A percentile compares a stretch with the other conserved stretches of the same genome.
phyloP scores from a whole-genome alignment of 2,797 vertebrate genomes.

The Glyptemys insculpta region DNA sequence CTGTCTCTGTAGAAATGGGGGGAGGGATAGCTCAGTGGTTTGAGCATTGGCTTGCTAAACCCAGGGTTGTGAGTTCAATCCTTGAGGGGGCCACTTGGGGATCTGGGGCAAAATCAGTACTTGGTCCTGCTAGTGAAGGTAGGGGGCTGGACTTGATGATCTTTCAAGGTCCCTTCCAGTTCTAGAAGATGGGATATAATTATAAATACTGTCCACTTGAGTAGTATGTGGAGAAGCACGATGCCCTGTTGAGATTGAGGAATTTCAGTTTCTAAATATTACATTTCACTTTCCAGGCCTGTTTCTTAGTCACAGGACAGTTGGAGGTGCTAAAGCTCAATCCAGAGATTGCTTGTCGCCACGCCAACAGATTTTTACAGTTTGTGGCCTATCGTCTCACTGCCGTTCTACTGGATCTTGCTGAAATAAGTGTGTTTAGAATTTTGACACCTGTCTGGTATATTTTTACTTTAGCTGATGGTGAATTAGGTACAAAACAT shows the following conservation, averaged over 20 bases:
- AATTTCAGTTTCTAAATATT: conserved; percentile 67
- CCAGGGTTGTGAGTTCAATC: no score
- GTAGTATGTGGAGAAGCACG: conserved; percentile 59
- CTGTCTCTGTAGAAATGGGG: conserved; percentile 52
- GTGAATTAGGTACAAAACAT: conserved; percentile 32
- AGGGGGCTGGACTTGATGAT: no score
- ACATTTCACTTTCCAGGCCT: conserved; percentile 55
- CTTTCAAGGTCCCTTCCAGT: no score
- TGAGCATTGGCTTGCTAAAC: no score
- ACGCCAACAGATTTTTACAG: not conserved
- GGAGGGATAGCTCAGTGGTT: no score
- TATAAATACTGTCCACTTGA: conserved; percentile 52
- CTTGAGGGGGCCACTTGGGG: no score
- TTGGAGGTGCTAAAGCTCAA: conserved; percentile 60
- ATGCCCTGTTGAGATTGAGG: conserved; percentile 67
- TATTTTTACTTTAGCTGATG: conserved; percentile 48
- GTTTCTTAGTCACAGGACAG: conserved; percentile 25
- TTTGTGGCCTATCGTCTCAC: not conserved
- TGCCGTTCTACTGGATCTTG: conserved; percentile 3
- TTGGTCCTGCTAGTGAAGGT: no score
- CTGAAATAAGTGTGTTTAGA: conserved; percentile 46
- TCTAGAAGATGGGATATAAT: no score
- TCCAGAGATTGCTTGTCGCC: not conserved
- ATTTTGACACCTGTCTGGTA: conserved; percentile 19
- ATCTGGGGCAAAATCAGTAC: no score